phyloP scores from a whole-genome alignment of 2,113 vertebrate genomes.

The Heterocephalus glaber region DNA sequence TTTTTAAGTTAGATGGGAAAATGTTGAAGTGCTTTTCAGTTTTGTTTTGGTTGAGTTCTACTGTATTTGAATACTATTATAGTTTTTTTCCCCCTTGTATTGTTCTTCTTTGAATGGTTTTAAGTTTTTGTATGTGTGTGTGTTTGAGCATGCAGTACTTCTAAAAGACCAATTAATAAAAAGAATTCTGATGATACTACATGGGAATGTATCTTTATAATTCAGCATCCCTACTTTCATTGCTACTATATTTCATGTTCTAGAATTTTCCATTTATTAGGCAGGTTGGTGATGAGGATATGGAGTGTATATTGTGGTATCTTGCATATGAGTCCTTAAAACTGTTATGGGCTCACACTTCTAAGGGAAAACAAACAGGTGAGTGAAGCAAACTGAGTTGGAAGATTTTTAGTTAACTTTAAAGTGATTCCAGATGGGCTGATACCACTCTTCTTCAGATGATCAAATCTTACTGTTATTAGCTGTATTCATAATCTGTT shows the following conservation, averaged over 20 bases:
- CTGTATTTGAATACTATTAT: no score
- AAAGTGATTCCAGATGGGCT: neutral
- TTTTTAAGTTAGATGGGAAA: no score
- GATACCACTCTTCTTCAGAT: neutral
- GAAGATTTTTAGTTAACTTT: slow-evolving; percentile 54
- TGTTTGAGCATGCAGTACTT: neutral
- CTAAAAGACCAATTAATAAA: neutral
- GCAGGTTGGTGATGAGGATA: neutral
- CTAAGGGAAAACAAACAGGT: neutral
- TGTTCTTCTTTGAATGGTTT: no score
- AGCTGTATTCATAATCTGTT: slow-evolving; percentile 17
- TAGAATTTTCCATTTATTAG: neutral
- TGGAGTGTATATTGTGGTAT: neutral
- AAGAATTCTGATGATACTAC: neutral
- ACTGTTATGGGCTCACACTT: neutral
- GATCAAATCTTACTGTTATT: slow-evolving; percentile 7
- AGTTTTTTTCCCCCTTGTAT: no score
- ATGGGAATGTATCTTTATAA: neutral
- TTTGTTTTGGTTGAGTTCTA: no score
- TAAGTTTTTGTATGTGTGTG: no score
- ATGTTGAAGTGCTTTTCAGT: no score
- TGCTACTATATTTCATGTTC: neutral
- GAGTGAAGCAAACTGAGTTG: slow-evolving; percentile 17
- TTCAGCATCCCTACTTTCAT: neutral
- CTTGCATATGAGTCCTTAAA: neutral